Evolutionary conservation across 2,113 vertebrate species (phyloP), one percentile per base, ranked within the genome.

Genomic region (Onychorhynchus coronatus): DNA sequence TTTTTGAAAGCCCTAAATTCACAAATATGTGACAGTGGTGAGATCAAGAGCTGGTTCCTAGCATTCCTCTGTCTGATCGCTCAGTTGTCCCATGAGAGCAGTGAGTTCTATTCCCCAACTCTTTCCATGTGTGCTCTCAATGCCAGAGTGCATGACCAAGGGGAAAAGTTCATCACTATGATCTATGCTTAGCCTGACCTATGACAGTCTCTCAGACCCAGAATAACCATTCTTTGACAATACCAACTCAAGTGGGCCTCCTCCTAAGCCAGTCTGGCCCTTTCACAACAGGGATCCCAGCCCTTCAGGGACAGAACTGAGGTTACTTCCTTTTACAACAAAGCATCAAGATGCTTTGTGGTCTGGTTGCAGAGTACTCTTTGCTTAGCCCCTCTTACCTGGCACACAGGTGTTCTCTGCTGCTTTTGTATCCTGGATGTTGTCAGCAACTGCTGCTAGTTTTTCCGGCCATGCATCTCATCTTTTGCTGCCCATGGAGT

Each of bases 81-180:
- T 56, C 0, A 0, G 19, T 3, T 35, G 11, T 73, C 33, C 20
- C 15, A 2, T 10, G 41, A 52, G 2, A 62, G 19, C 6, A 8
- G 6, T 15, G 56, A 41, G 28, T 58, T 42, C 65, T 4, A 1
- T 22, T 87, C 8, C 39, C 23, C 4, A 8, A 9, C 41, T 52
- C 8, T 37, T 81, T 56, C 15, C 42, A 2, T 37, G 30, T 37
- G 23, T 16, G 42, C 15, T 62, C 8, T 67, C 46, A 27, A 0
- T 0, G 2, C 8, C 0, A 9, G 22, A 37, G 5, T 0, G 0
- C 46, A 39, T 49, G 35, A n/a, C 23, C 9, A 0, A 46, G 1
- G 59, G 33, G 22, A 46, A 83, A 33, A 39, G 33, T 16, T 83
- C 25, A 21, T 37, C 3, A 2, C 28, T 44, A 1, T 0, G 0